phyloP scores from a whole-genome alignment of 2,888 invertebrate species.

The Dryobotodes eremita region DNA sequence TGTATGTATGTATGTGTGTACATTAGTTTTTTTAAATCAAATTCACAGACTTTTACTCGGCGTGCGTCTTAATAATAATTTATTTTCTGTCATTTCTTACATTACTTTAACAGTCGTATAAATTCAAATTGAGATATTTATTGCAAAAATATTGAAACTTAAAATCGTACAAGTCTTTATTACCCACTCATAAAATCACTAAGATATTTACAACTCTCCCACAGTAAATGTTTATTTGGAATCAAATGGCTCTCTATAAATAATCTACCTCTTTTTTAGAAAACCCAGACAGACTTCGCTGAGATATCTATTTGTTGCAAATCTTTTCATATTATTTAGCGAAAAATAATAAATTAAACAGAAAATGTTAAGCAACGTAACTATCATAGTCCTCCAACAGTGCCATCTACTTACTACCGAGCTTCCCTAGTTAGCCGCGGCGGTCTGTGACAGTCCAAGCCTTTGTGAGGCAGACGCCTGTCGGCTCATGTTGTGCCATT shows the following conservation, averaged over 20 bases:
- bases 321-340: background rate
- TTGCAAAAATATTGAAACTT: background rate
- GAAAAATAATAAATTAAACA: background rate
- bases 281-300: background rate
- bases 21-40: background rate
- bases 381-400: constrained; percentile 15
- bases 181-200: background rate
- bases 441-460: constrained; percentile 77
- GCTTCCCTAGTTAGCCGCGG: constrained; percentile 73
- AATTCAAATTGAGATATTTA: background rate
- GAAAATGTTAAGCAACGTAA: background rate
- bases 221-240: background rate
- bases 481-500: constrained; percentile 77
- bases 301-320: background rate
- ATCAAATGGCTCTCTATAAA: background rate
- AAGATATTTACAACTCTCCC: background rate
- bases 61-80: background rate
- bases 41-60: background rate
- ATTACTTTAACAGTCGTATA: background rate
- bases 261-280: background rate
- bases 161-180: background rate
- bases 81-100: background rate
- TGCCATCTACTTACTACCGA: constrained; percentile 70
- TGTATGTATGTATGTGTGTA: no score
- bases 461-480: constrained; percentile 78